phyloP scores from a whole-genome alignment of 2,113 vertebrate genomes.

The Colius striatus region DNA sequence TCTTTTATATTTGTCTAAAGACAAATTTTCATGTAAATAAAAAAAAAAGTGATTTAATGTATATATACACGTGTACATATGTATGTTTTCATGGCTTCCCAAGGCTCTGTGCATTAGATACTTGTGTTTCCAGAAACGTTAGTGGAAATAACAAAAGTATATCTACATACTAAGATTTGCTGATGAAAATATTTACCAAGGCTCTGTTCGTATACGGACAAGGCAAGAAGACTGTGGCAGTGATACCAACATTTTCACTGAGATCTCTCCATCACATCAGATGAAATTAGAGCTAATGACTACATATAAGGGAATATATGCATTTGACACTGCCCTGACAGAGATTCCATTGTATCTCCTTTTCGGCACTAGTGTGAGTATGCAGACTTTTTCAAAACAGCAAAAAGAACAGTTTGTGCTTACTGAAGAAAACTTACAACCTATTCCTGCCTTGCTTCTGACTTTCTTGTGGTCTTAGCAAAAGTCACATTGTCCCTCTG shows the following conservation, averaged over 20 bases:
- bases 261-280: neutral
- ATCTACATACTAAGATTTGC: neutral
- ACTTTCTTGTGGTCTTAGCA: neutral
- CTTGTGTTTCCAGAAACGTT: neutral
- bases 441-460: neutral
- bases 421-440: neutral
- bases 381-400: neutral
- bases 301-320: neutral
- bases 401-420: neutral
- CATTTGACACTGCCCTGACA: neutral
- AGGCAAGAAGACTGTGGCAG: neutral
- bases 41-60: neutral
- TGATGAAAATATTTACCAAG: neutral
- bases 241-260: neutral
- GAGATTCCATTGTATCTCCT: neutral
- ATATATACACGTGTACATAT: neutral
- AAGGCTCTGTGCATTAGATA: neutral
- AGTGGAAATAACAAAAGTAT: neutral
- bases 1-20: neutral
- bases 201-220: accelerated
- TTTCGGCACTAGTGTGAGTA: neutral
- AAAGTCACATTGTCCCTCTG: neutral
- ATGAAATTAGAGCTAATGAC: neutral
- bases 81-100: neutral
- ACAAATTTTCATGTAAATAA: neutral